Evolutionary conservation across 2,797 vertebrate genomes (phyloP).

Genomic region (Percopsis omiscomaycus): DNA sequence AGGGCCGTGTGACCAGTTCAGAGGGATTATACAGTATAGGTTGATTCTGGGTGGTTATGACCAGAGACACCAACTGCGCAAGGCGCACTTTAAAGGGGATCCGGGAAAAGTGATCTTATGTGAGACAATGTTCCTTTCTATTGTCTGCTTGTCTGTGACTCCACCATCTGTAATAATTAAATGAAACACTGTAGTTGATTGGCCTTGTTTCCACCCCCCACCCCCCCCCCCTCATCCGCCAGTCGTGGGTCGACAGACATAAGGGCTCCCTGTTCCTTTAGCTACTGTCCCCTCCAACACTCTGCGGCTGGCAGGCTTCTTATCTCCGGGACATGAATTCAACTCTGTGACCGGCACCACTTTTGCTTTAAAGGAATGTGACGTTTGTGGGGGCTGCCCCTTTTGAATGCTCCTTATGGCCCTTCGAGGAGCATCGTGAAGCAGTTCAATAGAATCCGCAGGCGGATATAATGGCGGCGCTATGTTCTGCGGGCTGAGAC

Average conservation of each 20-base stretch:
- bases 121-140: constrained; percentile 4
- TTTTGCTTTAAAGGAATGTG: constrained; percentile 73
- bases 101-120: constrained; percentile 25
- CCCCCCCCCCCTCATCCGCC: constrained; percentile 12
- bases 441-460: constrained; percentile 55
- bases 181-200: background rate
- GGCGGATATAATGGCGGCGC: constrained; percentile 61
- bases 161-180: no score
- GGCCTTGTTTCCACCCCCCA: background rate
- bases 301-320: constrained; percentile 67
- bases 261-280: constrained; percentile 74
- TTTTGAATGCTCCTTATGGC: constrained; percentile 66
- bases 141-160: no score
- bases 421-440: constrained; percentile 55
- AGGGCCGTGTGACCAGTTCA: constrained; percentile 76
- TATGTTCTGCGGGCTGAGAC: constrained; percentile 44
- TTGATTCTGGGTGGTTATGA: constrained; percentile 9
- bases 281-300: constrained; percentile 73
- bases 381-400: constrained; percentile 69
- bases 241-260: constrained; percentile 78
- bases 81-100: constrained; percentile 30
- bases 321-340: constrained; percentile 77
- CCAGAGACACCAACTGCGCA: constrained; percentile 32
- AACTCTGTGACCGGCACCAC: constrained; percentile 74
- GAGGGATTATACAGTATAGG: constrained; percentile 62